phyloP scores from a whole-genome alignment of 2,113 vertebrate genomes.

The Prochilodus magdalenae region DNA sequence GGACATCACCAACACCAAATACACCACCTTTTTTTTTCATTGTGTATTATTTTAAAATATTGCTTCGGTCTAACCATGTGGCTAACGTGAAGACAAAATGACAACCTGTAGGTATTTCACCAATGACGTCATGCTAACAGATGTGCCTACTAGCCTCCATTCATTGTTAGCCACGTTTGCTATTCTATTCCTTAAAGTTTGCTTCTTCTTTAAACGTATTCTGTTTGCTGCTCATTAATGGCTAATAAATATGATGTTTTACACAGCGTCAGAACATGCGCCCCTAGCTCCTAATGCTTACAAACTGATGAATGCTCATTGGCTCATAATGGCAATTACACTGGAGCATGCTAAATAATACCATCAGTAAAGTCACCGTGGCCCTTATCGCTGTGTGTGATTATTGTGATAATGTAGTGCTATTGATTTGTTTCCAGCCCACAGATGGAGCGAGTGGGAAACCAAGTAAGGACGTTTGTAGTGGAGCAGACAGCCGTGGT shows the following conservation, averaged over 20 bases:
- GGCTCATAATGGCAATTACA: not conserved
- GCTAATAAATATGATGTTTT: not conserved
- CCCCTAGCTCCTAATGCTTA: not conserved
- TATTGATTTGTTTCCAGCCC: slow-evolving; percentile 40
- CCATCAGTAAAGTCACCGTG: not conserved
- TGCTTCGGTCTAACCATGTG: too few species aligned
- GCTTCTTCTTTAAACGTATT: too few species aligned
- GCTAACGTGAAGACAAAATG: too few species aligned
- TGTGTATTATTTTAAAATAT: too few species aligned
- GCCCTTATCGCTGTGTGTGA: slow-evolving; percentile 15
- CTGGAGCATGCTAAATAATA: not conserved
- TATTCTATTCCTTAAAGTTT: not conserved
- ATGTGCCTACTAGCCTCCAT: not conserved
- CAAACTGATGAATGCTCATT: not conserved
- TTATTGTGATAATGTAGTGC: slow-evolving; percentile 30
- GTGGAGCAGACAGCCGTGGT: slow-evolving; percentile 68
- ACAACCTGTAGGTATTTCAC: too few species aligned
- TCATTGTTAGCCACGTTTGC: too few species aligned
- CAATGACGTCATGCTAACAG: too few species aligned
- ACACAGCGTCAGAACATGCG: not conserved
- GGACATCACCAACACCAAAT: too few species aligned
- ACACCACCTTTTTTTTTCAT: too few species aligned
- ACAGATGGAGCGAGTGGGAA: slow-evolving; percentile 30
- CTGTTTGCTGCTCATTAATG: not conserved
- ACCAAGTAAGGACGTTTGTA: slow-evolving; percentile 51